Evolutionary conservation across 2,113 vertebrate species (phyloP).

Genomic region (Piaya cayana): DNA sequence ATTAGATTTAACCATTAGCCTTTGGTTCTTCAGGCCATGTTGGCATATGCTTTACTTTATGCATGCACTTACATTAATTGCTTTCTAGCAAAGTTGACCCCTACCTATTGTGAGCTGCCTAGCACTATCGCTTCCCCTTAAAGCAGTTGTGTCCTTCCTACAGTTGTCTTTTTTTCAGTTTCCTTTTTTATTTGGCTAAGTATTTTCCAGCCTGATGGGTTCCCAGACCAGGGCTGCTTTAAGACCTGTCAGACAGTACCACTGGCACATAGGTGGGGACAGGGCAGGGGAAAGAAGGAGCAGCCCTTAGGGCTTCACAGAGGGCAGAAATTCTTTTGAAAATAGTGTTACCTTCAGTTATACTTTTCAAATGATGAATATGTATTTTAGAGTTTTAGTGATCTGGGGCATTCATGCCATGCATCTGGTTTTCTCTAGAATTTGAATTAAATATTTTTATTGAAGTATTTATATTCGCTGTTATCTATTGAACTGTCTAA

Average conservation of each 20-base stretch:
- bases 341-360: background rate
- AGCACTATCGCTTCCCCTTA: background rate
- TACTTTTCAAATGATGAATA: background rate
- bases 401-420: background rate
- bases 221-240: background rate
- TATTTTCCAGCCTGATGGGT: background rate
- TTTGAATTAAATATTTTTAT: background rate
- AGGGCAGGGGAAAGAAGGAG: background rate
- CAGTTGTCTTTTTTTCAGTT: background rate
- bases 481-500: background rate
- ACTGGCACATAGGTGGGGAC: background rate
- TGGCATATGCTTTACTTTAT: background rate
- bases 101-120: background rate
- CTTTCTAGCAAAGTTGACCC: background rate
- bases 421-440: background rate
- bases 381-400: background rate
- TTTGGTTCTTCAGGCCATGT: background rate
- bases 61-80: background rate
- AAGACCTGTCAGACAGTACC: accelerated
- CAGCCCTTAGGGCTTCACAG: background rate
- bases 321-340: background rate
- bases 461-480: background rate
- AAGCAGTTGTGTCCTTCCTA: background rate
- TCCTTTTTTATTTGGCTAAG: background rate
- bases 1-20: background rate